Base-by-base conservation (phyloP, 2,113 vertebrate genomes). In the Passer montanus region DNA sequence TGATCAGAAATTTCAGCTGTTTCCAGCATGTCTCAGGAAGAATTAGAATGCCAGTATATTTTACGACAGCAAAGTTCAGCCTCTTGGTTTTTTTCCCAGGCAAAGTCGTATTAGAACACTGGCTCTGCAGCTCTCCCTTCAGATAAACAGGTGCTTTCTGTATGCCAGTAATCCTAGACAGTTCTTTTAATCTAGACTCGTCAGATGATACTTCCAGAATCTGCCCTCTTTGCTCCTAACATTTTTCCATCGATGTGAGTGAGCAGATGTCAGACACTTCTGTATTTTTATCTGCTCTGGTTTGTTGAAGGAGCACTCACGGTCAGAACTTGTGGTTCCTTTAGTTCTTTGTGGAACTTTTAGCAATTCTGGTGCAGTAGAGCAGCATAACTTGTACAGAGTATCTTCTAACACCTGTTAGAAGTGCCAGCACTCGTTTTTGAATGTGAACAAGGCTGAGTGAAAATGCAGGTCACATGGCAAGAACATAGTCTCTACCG, bases 1-100 rank as follows among this genome's bases (percentile, higher is more conserved):
- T 55, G 47, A 84, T 41, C 43, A 70, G 84, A 77, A 66, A 75
- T 75, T 78, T 90, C 94, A 96, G 94, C 92, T 95, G 85, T 77
- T 93, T 78, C 76, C 31, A 49, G 2, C 6, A 1, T 56, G 90
- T 59, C 68, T 83, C 0, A 0, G 59, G 86, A 91, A 44, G 68
- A 35, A 33, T 60, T 74, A 62, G 64, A 30, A 83, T 85, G 73
- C 41, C 82, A 66, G 33, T n/a, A 12, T 50, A 39, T 70, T 86
- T 85, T 23, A 39, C 68, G 55, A 52, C 75, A 80, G 63, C 1
- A 4, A 76, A 56, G 68, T 63, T 85, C 64, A 74, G 55, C 43
- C 85, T 55, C 50, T 35, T 55, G 6, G 1, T 60, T 84, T 91
- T 78, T 75, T 79, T 28, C 72, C 63, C 55, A 77, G 63, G 64